A percentile compares a stretch with the other conserved stretches of the same genome.
These are phyloP conservation scores for Hippopotamus amphibius DNA, from an alignment of 2,113 vertebrate genomes.

Conservation along the genomic window DNA sequence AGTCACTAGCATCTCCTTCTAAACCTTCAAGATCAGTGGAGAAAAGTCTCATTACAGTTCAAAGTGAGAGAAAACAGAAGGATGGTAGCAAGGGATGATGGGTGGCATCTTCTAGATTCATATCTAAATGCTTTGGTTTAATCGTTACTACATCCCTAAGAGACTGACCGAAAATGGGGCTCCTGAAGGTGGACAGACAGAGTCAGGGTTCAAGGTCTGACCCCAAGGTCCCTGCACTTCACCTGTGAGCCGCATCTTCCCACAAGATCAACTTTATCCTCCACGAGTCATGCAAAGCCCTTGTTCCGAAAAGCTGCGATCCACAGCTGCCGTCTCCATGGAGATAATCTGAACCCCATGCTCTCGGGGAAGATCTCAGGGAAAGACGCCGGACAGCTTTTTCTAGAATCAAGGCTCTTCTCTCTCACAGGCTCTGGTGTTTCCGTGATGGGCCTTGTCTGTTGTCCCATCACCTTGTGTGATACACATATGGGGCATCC, in stretches of 20 bases:
- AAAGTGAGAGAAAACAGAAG: neutral
- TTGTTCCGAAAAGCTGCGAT: neutral
- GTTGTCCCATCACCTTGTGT: neutral
- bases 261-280: neutral
- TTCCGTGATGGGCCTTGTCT: neutral
- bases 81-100: neutral
- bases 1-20: neutral
- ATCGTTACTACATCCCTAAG: neutral
- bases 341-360: neutral
- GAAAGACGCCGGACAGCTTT: no score
- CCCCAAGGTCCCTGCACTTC: neutral
- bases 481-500: neutral
- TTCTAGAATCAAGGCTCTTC: no score
- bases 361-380: neutral
- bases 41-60: neutral
- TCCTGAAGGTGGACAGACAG: accelerated
- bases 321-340: accelerated
- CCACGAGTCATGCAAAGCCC: neutral
- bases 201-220: neutral
- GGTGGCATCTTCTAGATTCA: neutral
- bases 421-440: neutral
- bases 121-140: neutral
- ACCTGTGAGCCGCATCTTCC: neutral
- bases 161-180: neutral
- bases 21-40: accelerated